Percentiles rank a stretch among this genome's conserved stretches.
These are phyloP conservation scores for Hestina assimilis DNA, from an alignment of 1,140 invertebrate species.

Conservation along the genomic window DNA sequence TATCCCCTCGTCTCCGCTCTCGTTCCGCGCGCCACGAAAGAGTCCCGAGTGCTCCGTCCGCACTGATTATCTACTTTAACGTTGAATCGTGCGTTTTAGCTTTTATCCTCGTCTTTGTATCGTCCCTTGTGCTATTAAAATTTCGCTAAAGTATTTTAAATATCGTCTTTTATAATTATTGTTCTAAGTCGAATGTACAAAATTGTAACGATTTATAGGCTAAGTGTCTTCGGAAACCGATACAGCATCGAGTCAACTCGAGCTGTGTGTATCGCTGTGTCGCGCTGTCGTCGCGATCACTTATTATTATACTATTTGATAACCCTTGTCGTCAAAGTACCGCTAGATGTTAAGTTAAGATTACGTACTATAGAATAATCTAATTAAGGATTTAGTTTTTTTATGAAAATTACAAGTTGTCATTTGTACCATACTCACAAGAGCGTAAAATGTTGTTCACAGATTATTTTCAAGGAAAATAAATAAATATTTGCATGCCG, in stretches of 20 bases:
- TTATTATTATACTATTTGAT: neutral
- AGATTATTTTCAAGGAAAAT: constrained; percentile 76
- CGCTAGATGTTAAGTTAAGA: constrained; percentile 18
- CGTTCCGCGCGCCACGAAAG: neutral
- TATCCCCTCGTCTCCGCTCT: constrained; percentile 3
- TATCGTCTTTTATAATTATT: constrained; percentile 20
- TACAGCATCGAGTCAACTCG: neutral
- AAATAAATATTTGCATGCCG: constrained; percentile 64
- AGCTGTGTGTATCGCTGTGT: too few species aligned
- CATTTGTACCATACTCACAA: constrained; percentile 72
- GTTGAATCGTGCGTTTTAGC: constrained; percentile 41
- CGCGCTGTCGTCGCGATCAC: neutral
- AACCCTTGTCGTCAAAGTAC: constrained; percentile 19
- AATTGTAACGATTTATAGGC: constrained; percentile 36
- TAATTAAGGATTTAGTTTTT: constrained; percentile 69
- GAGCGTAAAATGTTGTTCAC: constrained; percentile 72
- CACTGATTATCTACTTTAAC: constrained; percentile 31
- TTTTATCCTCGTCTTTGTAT: constrained; percentile 28
- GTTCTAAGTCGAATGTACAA: constrained; percentile 49
- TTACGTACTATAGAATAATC: constrained; percentile 24
- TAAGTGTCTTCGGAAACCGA: constrained; percentile 12
- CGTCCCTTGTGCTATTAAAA: constrained; percentile 26
- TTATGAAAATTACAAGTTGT: constrained; percentile 65
- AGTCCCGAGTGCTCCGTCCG: constrained; percentile 40
- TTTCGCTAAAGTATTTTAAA: constrained; percentile 16